Base-by-base conservation (phyloP, 2,113 vertebrate species). In the Xiphorhynchus elegans region DNA sequence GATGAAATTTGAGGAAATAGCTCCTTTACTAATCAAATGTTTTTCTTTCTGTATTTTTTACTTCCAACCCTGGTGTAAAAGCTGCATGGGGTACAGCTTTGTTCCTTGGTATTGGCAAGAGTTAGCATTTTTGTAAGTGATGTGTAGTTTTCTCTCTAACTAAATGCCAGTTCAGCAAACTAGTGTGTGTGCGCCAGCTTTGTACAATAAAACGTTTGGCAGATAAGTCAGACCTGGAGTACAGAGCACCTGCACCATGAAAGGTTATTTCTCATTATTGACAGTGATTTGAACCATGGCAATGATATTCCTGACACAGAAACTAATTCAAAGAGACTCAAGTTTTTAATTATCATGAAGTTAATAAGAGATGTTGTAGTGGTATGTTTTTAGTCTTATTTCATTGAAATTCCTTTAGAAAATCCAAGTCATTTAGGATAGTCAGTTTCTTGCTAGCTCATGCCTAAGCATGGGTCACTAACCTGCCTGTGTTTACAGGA, bases 401-500 rank as follows among this genome's bases (percentile, higher is more conserved):
- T 84, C 77, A 50, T 55, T 77, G 86, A 94, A 96, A 96, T 95
- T 90, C 87, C 78, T 89, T 87, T 55, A 89, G 94, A 81, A 95
- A 97, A 97, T 96, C 40, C 55, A 81, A 81, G 74, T 95, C 11
- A 94, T 97, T 98, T 96, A 60, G 94, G 73, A 95, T 93, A 63
- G 72, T 97, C 90, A 93, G 11, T 66, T 75, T 93, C 76, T 76
- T 91, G 75, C 90, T 89, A 59, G 70, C 63, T 5, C 17, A 5
- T 95, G 67, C 60, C 73, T 89, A 83, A 92, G 86, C 62, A 31
- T 56, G 87, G 89, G 77, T 96, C 92, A 90, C 62, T 91, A 95
- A 94, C 83, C 87, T 95, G 80, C 73, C 76, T 96, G 63, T 97
- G 94, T 98, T 97, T 98, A 97, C 84, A 97, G 49, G 37, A 84